Percentiles rank a stretch among this genome's conserved stretches.
Conservation (phyloP, 2,888 invertebrate genomes). For the Caenorhabditis doughertyi region DNA sequence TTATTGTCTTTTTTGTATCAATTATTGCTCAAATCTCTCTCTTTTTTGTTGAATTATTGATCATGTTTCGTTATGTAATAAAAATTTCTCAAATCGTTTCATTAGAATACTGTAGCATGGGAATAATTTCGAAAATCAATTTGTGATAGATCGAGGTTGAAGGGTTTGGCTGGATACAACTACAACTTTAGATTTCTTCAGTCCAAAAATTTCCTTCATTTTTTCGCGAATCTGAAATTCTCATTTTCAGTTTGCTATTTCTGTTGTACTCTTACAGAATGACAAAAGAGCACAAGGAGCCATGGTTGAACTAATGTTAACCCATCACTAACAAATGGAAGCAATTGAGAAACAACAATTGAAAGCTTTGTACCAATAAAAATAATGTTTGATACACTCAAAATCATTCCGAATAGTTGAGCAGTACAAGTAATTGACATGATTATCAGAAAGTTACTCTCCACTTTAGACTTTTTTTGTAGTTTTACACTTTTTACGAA, state of each 20-base stretch:
- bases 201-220: background rate
- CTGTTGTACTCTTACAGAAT: conserved; percentile 1
- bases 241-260: background rate
- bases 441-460: conserved; percentile 16
- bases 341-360: background rate
- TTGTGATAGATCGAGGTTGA: background rate
- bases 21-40: conserved; percentile 29
- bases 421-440: conserved; percentile 18
- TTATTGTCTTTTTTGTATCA: conserved; percentile 17
- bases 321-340: conserved; percentile 32
- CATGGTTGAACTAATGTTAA: conserved; percentile 29
- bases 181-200: background rate
- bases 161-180: background rate
- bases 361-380: background rate
- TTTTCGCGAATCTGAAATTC: conserved; percentile 15
- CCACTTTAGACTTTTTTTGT: background rate
- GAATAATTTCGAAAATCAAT: background rate
- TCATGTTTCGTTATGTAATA: conserved; percentile 30
- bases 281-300: conserved; percentile 11
- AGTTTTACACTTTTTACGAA: background rate
- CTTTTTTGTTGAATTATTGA: conserved; percentile 29
- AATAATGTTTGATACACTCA: conserved; percentile 1
- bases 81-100: background rate
- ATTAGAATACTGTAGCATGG: background rate
- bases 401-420: conserved; percentile 9